Evolutionary conservation across 2,113 vertebrate species (phyloP).

Genomic region (Heterocephalus glaber): DNA sequence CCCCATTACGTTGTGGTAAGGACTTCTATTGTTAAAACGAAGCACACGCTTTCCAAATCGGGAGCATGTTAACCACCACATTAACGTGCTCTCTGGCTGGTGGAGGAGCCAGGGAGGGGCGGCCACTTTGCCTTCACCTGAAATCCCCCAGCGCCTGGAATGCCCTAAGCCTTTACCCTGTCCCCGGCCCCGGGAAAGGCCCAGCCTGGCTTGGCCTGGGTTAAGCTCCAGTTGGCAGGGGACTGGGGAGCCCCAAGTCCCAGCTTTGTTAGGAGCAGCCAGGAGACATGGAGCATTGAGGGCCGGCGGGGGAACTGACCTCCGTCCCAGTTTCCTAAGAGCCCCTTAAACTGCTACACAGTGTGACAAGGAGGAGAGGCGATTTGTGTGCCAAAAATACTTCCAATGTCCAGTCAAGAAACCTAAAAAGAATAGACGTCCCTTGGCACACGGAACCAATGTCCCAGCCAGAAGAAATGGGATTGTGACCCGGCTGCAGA

Average conservation of each 20-base stretch:
- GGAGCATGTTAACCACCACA: not conserved
- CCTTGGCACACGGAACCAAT: not conserved
- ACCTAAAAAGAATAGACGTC: not conserved
- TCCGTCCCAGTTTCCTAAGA: not conserved
- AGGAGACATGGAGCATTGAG: not conserved
- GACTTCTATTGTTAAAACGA: not conserved
- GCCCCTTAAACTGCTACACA: constrained; percentile 7
- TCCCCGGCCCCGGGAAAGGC: not conserved
- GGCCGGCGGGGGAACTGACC: not conserved
- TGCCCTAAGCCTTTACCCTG: not conserved
- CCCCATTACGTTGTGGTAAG: not conserved
- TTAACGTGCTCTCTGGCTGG: not conserved
- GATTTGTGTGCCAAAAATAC: constrained; percentile 32
- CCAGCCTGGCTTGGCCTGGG: not conserved
- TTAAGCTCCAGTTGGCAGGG: not conserved
- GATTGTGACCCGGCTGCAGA: not conserved
- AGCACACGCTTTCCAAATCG: not conserved
- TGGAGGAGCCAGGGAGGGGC: not conserved
- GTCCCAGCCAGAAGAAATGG: not conserved
- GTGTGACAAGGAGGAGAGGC: not conserved
- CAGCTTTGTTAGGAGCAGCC: constrained; percentile 69
- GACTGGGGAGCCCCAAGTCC: constrained; percentile 53
- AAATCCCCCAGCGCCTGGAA: not conserved
- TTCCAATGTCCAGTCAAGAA: not conserved
- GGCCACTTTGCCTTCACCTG: not conserved